Percentiles rank a stretch among this genome's conserved stretches.
Conservation (phyloP, 2,113 vertebrate species). For the Aepyceros melampus region DNA sequence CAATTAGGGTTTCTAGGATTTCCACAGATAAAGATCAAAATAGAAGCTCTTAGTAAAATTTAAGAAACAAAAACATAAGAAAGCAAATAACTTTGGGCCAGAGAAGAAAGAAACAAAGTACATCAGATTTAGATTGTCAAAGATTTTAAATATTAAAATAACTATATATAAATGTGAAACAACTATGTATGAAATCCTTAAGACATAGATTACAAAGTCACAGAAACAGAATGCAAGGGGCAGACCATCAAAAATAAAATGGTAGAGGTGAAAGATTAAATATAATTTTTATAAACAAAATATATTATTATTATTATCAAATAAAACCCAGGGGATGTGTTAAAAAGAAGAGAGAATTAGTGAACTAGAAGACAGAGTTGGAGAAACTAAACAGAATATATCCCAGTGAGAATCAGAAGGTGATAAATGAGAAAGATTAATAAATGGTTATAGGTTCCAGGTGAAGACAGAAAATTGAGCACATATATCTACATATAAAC, state of each 20-base stretch:
- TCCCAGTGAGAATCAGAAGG: background rate
- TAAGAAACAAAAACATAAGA: background rate
- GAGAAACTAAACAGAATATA: background rate
- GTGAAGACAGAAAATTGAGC: background rate
- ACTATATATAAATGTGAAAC: background rate
- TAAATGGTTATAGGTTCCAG: background rate
- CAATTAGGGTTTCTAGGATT: background rate
- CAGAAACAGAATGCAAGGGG: background rate
- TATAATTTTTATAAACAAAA: background rate
- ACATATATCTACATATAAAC: background rate
- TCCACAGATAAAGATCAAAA: background rate
- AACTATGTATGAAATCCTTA: background rate
- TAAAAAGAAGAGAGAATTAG: background rate
- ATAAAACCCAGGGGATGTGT: background rate
- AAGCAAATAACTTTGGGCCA: background rate
- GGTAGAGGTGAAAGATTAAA: background rate
- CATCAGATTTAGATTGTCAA: background rate
- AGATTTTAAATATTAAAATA: background rate
- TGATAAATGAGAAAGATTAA: background rate
- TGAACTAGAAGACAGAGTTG: background rate
- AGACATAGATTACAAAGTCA: background rate
- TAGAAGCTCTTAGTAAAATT: background rate
- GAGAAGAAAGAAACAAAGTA: background rate
- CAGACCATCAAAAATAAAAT: background rate
- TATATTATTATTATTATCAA: background rate